Conservation (phyloP, 37 sponge, comb jelly and placozoan species). For the Petrosia ficiformis region DNA sequence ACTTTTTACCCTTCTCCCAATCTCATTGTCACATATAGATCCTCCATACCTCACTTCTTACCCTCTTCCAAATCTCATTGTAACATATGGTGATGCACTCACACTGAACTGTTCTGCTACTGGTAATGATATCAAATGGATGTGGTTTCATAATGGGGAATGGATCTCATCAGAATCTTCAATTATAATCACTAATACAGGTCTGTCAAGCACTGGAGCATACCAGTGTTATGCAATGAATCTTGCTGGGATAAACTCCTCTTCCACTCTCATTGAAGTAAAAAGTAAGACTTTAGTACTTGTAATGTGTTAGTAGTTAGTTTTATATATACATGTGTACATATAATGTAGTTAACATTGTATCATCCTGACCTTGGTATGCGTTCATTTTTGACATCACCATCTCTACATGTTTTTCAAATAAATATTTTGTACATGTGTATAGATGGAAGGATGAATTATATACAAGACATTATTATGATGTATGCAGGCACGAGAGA, state of each 20-base stretch:
- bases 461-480: too few relatives aligned
- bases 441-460: too few relatives aligned
- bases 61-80: background rate
- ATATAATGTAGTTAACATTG: too few relatives aligned
- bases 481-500: too few relatives aligned
- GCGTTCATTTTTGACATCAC: too few relatives aligned
- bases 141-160: slow-evolving; percentile 11
- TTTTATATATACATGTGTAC: too few relatives aligned
- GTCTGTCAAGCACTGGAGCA: background rate
- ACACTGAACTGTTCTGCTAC: background rate
- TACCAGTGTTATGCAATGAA: slow-evolving; percentile 17
- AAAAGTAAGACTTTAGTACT: background rate
- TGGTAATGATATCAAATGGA: background rate
- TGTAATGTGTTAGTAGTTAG: too few relatives aligned
- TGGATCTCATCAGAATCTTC: background rate
- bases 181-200: background rate
- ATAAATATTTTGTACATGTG: too few relatives aligned
- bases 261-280: background rate
- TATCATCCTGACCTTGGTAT: too few relatives aligned
- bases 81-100: background rate
- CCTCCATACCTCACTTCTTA: background rate
- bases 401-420: too few relatives aligned
- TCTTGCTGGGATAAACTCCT: slow-evolving; percentile 2
- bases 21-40: background rate
- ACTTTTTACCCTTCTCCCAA: too few relatives aligned